Conservation (phyloP, 2,888 invertebrate species). For the Pseudanteris insignis region DNA sequence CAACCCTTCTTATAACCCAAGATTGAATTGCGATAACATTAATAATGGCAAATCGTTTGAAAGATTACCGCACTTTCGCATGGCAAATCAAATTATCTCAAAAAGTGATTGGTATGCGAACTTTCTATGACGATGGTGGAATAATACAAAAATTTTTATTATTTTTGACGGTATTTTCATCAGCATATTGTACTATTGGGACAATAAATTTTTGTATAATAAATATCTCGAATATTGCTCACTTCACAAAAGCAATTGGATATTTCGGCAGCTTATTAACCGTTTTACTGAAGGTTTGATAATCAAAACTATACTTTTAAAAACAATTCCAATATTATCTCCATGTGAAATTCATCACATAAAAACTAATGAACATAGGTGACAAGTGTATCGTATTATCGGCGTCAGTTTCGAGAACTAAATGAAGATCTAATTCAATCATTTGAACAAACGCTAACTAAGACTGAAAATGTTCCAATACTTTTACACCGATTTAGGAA, state of each 20-base stretch:
- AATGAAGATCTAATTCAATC: background rate
- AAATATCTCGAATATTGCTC: slow-evolving; percentile 1
- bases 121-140: no score
- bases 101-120: no score
- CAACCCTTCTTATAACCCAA: no score
- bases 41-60: no score
- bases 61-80: no score
- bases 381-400: background rate
- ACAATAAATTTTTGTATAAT: slow-evolving; percentile 1
- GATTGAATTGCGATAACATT: no score
- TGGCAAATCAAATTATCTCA: no score
- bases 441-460: background rate
- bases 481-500: background rate
- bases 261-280: background rate
- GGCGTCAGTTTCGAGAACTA: background rate
- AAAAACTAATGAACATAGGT: background rate
- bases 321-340: background rate
- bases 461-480: background rate
- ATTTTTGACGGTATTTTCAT: no score
- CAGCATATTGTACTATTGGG: no score
- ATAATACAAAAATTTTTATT: no score
- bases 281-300: slow-evolving; percentile 6
- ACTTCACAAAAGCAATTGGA: slow-evolving; percentile 6
- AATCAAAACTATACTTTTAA: no score
- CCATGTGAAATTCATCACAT: background rate